Evolutionary conservation across 2,797 vertebrate species (phyloP).

Genomic region (Acanthopagrus latus): DNA sequence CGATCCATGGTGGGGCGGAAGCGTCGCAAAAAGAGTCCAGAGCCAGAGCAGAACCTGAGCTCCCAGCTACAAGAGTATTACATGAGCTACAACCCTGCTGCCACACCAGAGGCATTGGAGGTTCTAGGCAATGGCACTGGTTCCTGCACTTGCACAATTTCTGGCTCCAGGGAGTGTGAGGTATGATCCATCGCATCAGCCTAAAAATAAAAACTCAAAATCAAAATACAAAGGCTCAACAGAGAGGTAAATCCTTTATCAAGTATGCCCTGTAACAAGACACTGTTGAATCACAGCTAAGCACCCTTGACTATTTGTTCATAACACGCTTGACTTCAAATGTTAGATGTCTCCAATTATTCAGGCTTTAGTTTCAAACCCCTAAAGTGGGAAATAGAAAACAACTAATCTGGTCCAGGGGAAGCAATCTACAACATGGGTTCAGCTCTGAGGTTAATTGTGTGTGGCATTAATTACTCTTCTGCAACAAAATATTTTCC

Average conservation of each 20-base stretch:
- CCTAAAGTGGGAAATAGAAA: conserved; percentile 34
- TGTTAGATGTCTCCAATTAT: conserved; percentile 73
- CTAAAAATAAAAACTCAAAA: conserved; percentile 78
- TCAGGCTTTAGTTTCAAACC: conserved; percentile 48
- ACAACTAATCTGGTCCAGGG: conserved; percentile 27
- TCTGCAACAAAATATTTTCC: conserved; percentile 28
- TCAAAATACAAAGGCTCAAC: conserved; percentile 83
- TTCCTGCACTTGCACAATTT: conserved; percentile 98
- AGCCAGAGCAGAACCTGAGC: conserved; percentile 97
- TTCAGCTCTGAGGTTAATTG: conserved; percentile 48
- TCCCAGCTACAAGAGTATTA: conserved; percentile 99
- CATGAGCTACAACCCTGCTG: conserved; percentile 98
- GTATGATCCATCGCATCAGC: conserved; percentile 91
- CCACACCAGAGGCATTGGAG: conserved; percentile 96
- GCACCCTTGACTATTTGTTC: conserved; percentile 68
- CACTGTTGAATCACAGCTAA: conserved; percentile 66
- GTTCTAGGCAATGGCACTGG: conserved; percentile 98
- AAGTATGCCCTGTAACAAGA: conserved; percentile 68
- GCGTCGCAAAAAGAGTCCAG: conserved; percentile 95
- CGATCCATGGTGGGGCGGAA: conserved; percentile 93
- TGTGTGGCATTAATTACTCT: conserved; percentile 33
- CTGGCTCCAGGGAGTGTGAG: conserved; percentile 99
- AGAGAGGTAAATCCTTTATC: conserved; percentile 85
- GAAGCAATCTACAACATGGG: conserved; percentile 41
- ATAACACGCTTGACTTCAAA: conserved; percentile 52